Conservation (phyloP, 2,888 invertebrate genomes). For the Gastrophysa polygoni region DNA sequence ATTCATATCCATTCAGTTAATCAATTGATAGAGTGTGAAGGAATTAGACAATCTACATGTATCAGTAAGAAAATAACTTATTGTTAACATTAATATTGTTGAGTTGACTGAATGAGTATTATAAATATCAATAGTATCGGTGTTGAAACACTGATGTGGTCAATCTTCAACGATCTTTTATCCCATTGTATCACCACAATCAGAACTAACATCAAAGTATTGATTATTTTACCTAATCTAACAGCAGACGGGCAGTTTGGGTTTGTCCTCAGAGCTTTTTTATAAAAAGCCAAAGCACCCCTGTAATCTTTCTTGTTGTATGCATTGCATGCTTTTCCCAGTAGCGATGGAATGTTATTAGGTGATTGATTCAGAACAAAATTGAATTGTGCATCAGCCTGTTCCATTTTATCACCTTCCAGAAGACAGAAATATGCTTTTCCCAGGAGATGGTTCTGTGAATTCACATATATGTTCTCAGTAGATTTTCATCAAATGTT, state of each 20-base stretch:
- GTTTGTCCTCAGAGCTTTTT: constrained; percentile 94
- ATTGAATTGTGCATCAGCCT: constrained; percentile 99
- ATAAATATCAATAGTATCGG: no score
- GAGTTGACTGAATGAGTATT: no score
- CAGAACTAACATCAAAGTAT: no score
- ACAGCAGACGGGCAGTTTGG: constrained; percentile 97
- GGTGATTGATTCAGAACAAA: constrained; percentile 95
- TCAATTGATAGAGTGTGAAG: no score
- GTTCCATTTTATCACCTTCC: constrained; percentile 99
- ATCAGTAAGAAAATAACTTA: no score
- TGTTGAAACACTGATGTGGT: no score
- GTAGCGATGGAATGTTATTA: constrained; percentile 93
- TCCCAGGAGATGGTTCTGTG: constrained; percentile 93
- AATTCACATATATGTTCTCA: constrained; percentile 25
- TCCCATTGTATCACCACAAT: no score
- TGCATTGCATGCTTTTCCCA: constrained; percentile 98
- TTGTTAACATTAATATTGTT: no score
- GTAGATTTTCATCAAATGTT: constrained; percentile 15
- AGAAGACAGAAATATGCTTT: constrained; percentile 96
- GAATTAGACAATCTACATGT: no score
- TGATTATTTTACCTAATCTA: constrained; percentile 67
- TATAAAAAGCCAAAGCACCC: constrained; percentile 95
- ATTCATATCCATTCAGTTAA: no score
- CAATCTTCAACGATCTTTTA: no score
- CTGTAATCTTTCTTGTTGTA: constrained; percentile 96